These are phyloP conservation scores for Leptopilina syphax DNA, from an alignment of 2,888 invertebrate genomes.

Conservation along the genomic window DNA sequence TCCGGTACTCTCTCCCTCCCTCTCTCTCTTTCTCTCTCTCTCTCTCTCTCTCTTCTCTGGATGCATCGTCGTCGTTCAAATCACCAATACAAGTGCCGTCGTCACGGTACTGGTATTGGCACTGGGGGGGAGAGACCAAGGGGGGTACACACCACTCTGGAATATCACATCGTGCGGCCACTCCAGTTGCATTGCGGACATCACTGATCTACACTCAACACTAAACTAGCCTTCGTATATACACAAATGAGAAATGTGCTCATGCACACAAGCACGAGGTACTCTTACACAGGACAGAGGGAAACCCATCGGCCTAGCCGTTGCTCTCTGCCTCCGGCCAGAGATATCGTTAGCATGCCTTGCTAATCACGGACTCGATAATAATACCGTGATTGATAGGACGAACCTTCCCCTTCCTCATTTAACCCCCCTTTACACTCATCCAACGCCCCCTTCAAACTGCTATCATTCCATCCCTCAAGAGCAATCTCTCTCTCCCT, in stretches of 20 bases:
- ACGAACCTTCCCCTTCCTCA: constrained; percentile 68
- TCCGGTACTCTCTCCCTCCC: constrained; percentile 22
- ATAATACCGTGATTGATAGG: constrained; percentile 77
- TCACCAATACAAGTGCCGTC: constrained; percentile 57
- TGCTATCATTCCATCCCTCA: constrained; percentile 51
- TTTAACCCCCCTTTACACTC: constrained; percentile 41
- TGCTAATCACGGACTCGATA: constrained; percentile 76
- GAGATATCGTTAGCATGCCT: constrained; percentile 77
- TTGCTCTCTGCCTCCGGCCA: constrained; percentile 71
- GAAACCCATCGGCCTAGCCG: constrained; percentile 58
- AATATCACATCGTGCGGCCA: constrained; percentile 65
- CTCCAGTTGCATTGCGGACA: constrained; percentile 68
- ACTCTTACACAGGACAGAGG: constrained; percentile 50
- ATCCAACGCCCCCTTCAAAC: constrained; percentile 42
- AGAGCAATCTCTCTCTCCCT: constrained; percentile 50
- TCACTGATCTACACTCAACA: constrained; percentile 60
- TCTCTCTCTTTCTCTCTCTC: constrained; percentile 43
- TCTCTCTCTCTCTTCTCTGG: constrained; percentile 37
- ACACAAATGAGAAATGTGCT: constrained; percentile 41
- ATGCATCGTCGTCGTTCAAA: constrained; percentile 65
- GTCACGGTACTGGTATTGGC: constrained; percentile 58
- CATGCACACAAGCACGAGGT: constrained; percentile 44
- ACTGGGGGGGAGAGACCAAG: not conserved
- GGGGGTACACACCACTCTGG: constrained; percentile 51
- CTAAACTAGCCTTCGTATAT: constrained; percentile 50